phyloP scores from a whole-genome alignment of 1,140 invertebrate genomes.

The Tetranychus urticae region DNA sequence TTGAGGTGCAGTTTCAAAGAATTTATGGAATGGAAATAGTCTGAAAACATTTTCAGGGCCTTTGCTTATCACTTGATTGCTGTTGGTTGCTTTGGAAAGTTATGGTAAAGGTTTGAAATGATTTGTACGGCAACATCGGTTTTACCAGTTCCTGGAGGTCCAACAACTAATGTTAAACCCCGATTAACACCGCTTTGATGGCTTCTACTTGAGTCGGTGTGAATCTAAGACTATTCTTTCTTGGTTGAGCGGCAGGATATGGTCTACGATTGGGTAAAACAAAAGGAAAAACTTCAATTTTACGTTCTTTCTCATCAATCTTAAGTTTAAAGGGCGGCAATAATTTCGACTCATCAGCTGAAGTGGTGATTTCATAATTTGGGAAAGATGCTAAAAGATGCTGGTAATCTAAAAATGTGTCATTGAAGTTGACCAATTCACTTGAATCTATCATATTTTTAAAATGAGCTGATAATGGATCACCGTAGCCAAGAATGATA shows the following conservation, averaged over 20 bases:
- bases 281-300: conserved; percentile 56
- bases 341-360: conserved; percentile 34
- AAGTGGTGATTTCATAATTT: conserved; percentile 40
- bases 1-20: conserved; percentile 74
- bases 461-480: conserved; percentile 86
- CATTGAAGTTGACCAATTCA: conserved; percentile 58
- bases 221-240: conserved; percentile 80
- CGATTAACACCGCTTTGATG: conserved; percentile 90
- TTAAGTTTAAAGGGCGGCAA: conserved; percentile 64
- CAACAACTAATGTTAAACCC: conserved; percentile 88
- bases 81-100: conserved; percentile 91
- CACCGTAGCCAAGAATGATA: conserved; percentile 88
- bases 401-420: conserved; percentile 79
- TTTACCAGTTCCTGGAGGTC: conserved; percentile 90
- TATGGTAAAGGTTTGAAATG: conserved; percentile 97
- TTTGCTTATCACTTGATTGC: conserved; percentile 18
- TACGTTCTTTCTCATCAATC: conserved; percentile 39
- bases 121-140: conserved; percentile 99
- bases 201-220: conserved; percentile 94
- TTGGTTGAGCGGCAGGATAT: conserved; percentile 71
- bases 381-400: conserved; percentile 74
- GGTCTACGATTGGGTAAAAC: conserved; percentile 63
- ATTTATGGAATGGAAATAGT: conserved; percentile 75
- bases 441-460: conserved; percentile 54
- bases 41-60: conserved; percentile 25